Percentiles rank a stretch among this genome's conserved stretches.
phyloP scores from a whole-genome alignment of 2,797 vertebrate genomes.

The Sebastes vulpes region DNA sequence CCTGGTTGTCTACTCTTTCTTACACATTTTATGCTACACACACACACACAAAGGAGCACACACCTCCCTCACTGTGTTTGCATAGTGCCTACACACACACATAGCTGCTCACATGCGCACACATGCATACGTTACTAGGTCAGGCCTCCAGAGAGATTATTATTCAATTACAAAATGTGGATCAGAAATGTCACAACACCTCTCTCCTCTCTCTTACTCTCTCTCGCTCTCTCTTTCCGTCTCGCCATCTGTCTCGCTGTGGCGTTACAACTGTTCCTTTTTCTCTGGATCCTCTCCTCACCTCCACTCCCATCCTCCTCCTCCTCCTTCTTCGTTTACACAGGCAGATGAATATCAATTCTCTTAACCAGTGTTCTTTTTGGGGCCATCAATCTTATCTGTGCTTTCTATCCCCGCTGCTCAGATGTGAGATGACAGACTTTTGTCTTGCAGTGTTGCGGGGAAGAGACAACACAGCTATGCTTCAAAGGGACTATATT shows the following conservation, averaged over 20 bases:
- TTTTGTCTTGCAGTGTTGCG: slow-evolving; percentile 80
- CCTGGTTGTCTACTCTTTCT: slow-evolving; percentile 15
- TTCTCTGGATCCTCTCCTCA: slow-evolving; percentile 12
- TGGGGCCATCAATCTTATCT: slow-evolving; percentile 72
- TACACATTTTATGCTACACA: slow-evolving; percentile 37
- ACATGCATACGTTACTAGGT: slow-evolving; percentile 60
- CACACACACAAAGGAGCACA: slow-evolving; percentile 12
- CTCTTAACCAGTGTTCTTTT: slow-evolving; percentile 68
- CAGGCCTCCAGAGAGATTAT: slow-evolving; percentile 77
- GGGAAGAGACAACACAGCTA: slow-evolving; percentile 75
- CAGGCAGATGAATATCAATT: slow-evolving; percentile 69
- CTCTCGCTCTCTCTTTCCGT: slow-evolving; percentile 10
- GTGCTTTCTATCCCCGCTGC: slow-evolving; percentile 53
- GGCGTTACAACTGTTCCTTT: slow-evolving; percentile 14
- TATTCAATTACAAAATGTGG: slow-evolving; percentile 83
- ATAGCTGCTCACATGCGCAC: slow-evolving; percentile 10
- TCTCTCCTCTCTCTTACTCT: slow-evolving; percentile 23
- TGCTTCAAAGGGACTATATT: slow-evolving; percentile 85
- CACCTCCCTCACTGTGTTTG: slow-evolving; percentile 17
- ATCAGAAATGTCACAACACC: slow-evolving; percentile 77
- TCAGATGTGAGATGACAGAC: slow-evolving; percentile 80
- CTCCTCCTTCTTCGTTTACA: slow-evolving; percentile 41
- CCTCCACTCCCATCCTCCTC: slow-evolving; percentile 5
- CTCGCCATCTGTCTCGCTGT: slow-evolving; percentile 9
- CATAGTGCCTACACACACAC: slow-evolving; percentile 5